Base-by-base conservation (phyloP, 2,113 vertebrate species). In the Alosa alosa region DNA sequence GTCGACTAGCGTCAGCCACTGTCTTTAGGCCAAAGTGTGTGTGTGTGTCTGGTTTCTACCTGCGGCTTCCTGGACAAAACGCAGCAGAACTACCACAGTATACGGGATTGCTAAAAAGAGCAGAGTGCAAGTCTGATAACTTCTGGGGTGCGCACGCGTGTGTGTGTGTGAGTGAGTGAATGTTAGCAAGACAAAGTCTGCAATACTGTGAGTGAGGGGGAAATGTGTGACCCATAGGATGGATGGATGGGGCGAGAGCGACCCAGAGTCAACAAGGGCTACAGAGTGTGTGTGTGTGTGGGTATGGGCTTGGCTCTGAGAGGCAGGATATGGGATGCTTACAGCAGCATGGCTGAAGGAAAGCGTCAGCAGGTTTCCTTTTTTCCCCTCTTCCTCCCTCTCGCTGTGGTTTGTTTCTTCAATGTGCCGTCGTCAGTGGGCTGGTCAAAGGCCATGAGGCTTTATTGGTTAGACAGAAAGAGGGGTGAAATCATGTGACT, bases 391-490 rank as follows among this genome's bases (percentile, higher is more conserved):
- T 13, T 17, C 36, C 49, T 86, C 22, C 47, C 55, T 88, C 90
- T 86, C 85, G 46, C 11, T 6, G 13, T 1, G 47, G 45, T 50
- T 50, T 83, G 49, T 31, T 85, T 88, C 83, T 84, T 31, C 5
- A 46, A 82, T 57, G 89, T 84, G 68, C 72, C 83, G 83, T 88
- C 75, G 88, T 93, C 91, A 92, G 89, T 84, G 89, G 85, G 45
- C 88, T 50, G 90, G 94, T 93, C 91, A 93, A 93, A 93, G 92
- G 92, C 93, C 89, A 87, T 84, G 86, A 84, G 90, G 90, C 88
- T 88, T 88, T 81, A 50, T 90, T 87, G 82, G 81, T 86, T 85
- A 18, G 57, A 83, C 41, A 44, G 20, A 89, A 81, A 82, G 60
- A 64, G 81, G 75, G 84, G 52, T 81, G 52, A 84, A 44, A 8